Evolutionary conservation across 1,140 invertebrate genomes (phyloP).

Genomic region (Tyrophagus putrescentiae): DNA sequence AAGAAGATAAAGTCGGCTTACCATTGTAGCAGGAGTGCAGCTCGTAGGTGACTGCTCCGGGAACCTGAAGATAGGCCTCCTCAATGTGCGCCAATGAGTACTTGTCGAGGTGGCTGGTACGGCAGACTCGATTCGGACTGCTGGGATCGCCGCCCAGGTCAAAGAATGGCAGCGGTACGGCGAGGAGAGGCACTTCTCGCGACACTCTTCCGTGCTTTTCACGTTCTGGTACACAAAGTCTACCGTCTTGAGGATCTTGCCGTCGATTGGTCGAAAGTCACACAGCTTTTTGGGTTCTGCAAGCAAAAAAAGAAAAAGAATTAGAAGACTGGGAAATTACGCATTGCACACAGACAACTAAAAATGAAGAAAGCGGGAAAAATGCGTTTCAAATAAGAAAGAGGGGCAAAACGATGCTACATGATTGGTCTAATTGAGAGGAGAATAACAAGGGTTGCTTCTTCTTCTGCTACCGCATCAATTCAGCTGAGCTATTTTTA

Average conservation of each 20-base stretch:
- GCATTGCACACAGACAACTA: too few species aligned
- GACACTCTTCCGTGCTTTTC: conserved; percentile 59
- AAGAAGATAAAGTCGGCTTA: conserved; percentile 20
- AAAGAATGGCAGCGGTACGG: conserved; percentile 75
- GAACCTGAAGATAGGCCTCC: conserved; percentile 74
- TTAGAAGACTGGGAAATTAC: background rate
- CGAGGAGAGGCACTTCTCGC: conserved; percentile 70
- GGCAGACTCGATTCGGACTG: conserved; percentile 59
- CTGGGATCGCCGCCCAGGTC: conserved; percentile 82
- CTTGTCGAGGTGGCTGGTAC: conserved; percentile 72
- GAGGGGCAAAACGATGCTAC: too few species aligned
- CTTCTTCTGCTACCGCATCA: too few species aligned
- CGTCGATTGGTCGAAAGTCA: conserved; percentile 73
- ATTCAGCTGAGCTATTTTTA: too few species aligned
- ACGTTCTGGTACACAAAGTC: conserved; percentile 75
- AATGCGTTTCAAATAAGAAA: too few species aligned
- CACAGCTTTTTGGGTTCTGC: conserved; percentile 42
- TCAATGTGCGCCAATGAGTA: conserved; percentile 66
- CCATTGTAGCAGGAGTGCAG: conserved; percentile 77
- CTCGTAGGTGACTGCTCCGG: conserved; percentile 68
- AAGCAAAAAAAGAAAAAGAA: background rate
- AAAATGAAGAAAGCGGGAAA: too few species aligned
- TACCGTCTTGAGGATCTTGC: conserved; percentile 77
- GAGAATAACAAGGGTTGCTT: too few species aligned
- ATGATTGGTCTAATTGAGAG: conserved; percentile 1